Evolutionary conservation across 2,113 vertebrate genomes (phyloP), one percentile per base, ranked within the genome.

Genomic region (Dromiciops gliroides): DNA sequence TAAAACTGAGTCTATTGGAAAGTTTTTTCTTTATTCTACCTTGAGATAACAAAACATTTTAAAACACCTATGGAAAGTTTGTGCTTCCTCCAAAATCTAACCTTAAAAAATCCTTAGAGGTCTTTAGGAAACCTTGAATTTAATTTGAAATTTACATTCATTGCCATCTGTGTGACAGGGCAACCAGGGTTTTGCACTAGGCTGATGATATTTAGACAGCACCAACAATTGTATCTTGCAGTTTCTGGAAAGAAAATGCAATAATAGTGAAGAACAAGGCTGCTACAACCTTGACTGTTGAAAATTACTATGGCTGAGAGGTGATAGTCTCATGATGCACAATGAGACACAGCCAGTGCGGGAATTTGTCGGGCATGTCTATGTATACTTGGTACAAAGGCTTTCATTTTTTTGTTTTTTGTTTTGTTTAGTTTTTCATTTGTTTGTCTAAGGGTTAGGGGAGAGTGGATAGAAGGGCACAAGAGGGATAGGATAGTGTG

Each of bases 1-100:
- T 92, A 94, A 95, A 96, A 92, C 23, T 94, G 67, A 83, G 19
- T 48, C 49, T 83, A 93, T 51, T 23, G 16, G 67, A 83, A 91
- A 47, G 37, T 44, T 91, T 89, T 91, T 0, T 3, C 8, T 0
- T 44, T 89, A 5, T 47, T 48, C 75, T 96, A 94, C 37, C 94
- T 31, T 0, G 89, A 75, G 25, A 89, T 94, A 93, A 93, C 95
- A 44, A 94, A 97, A 92, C 92, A 89, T 52, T 95, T 92, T 10
- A 56, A 44, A 90, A 94, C 53, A 90, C 2, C 37, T 31, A 1
- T 91, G 67, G 37, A 93, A 95, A 95, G 8, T 50, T 91, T 51
- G 53, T 37, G 14, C 53, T 94, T 93, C 22, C n/a, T n/a, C 44
- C 31, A 89, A 96, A 95, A 88, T 14, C 25, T 96, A 3, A 92